These are phyloP conservation scores for Typhlomys cinereus DNA, from an alignment of 2,113 vertebrate species.

Conservation along the genomic window DNA sequence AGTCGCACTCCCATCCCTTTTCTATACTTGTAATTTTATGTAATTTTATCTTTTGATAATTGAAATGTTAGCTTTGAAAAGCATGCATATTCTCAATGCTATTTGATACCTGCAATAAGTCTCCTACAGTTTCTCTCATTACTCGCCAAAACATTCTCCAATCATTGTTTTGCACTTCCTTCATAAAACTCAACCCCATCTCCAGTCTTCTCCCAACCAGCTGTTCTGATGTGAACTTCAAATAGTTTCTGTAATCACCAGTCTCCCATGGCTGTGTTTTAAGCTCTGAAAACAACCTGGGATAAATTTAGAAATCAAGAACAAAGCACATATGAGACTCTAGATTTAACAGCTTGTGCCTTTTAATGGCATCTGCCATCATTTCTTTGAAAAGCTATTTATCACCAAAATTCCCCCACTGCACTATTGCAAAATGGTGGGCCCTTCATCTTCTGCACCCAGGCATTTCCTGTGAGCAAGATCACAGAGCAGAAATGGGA, in stretches of 20 bases:
- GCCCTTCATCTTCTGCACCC: constrained; percentile 56
- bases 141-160: constrained; percentile 54
- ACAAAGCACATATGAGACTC: constrained; percentile 72
- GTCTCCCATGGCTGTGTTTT: constrained; percentile 64
- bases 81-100: background rate
- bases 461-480: constrained; percentile 59
- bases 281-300: constrained; percentile 59
- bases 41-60: background rate
- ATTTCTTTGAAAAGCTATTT: constrained; percentile 72
- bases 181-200: constrained; percentile 60
- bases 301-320: constrained; percentile 71
- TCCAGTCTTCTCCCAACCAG: constrained; percentile 67
- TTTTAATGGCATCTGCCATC: constrained; percentile 71
- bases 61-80: constrained; percentile 19
- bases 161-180: constrained; percentile 67
- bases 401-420: constrained; percentile 41
- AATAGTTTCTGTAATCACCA: constrained; percentile 73
- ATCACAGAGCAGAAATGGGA: constrained; percentile 7
- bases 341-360: constrained; percentile 70
- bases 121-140: constrained; percentile 45
- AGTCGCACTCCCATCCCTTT: background rate
- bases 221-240: constrained; percentile 77
- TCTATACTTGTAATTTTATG: background rate
- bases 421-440: constrained; percentile 65
- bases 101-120: constrained; percentile 40